Evolutionary conservation across 1,140 invertebrate species (phyloP), one percentile per base, ranked within the genome.

Genomic region (Zaprionus gabonicus): DNA sequence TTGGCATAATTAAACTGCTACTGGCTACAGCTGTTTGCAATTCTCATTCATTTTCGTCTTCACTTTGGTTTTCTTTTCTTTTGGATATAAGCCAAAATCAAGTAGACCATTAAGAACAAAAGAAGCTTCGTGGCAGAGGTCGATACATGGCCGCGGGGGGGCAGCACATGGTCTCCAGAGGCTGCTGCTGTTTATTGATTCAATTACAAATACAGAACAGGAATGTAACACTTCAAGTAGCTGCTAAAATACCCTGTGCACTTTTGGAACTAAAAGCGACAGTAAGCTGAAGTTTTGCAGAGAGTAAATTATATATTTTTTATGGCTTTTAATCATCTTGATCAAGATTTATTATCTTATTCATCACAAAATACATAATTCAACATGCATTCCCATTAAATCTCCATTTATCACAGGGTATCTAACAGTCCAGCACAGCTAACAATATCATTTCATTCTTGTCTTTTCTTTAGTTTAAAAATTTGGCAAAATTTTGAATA

Each of bases 1-100:
- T 86, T 86, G 82, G 82, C 82, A 87, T 74, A 82, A 82, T 86
- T 82, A 71, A 68, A 80, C 58, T 68, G 63, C 49, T 55, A 20
- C 67, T 34, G 31, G 38, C 44, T 36, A 41, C 66, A 71, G 82
- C 76, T 78, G 80, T 62, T 78, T 58, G 56, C 44, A 34, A 36
- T 71, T 79, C 69, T 68, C 59, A 65, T 67, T 23, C 49, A n/a
- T 41, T 67, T 12, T 27, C 36, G 44, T 71, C 66, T 59, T 34
- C 49, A 25, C 60, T 67, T 12, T 27, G 44, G 44, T 71, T 71
- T 59, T 53, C 3, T 41, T 23, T 41, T 31, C 25, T 74, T 60
- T 76, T 76, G 69, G 74, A 55, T 20, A 5, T 28, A 51, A 34
- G 75, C 75, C 75, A 77, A 77, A 36, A 63, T 67, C 49, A 56